Base-by-base conservation (phyloP, 2,888 invertebrate species). In the Drosophila neonasuta region DNA sequence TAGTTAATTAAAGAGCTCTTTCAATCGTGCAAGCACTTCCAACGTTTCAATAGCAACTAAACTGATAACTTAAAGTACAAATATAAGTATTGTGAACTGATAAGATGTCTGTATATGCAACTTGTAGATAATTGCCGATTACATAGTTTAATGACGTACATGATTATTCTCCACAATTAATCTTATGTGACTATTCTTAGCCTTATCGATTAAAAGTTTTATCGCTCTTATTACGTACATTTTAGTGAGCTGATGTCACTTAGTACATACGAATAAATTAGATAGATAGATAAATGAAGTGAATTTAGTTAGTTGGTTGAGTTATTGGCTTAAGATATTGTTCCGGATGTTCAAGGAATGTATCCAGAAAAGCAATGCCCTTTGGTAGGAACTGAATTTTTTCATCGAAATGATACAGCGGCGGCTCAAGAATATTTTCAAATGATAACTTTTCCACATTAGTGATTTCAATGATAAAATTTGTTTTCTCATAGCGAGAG, bases 311-410 rank as follows among this genome's bases (percentile, higher is more conserved):
- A 41, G 20, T 68, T 24, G 11, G 10, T 6, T 73, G 36, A 1
- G 10, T 10, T 17, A 34, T 51, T 0, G 54, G 30, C 34, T 73
- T 85, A 6, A 88, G 61, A 66, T 76, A 80, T 59, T 60, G 45
- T 11, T 73, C 74, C 11, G 89, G 87, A 41, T 75, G 64, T 4
- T 58, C 44, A 3, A 89, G 46, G 63, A 89, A 88, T n/a, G 57
- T 58, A 8, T 65, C 56, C n/a, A 89, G 65, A 41, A 89, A 89
- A 3, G 74, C 67, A 7, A 88, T 65, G 2, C 89, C 89, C 13
- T 69, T 77, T n/a, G 89, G 88, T 51, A 89, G 57, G 69, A 65
- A 71, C 50, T 87, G 86, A 30, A 89, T 80, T 2, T 79, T 74
- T 44, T 89, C 83, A 49, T 75, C 61, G 32, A 89, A 88, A 9